These are phyloP conservation scores for mouse (Mus musculus) DNA, from an alignment of 2,113 vertebrate species.

Conservation along the genomic window DNA sequence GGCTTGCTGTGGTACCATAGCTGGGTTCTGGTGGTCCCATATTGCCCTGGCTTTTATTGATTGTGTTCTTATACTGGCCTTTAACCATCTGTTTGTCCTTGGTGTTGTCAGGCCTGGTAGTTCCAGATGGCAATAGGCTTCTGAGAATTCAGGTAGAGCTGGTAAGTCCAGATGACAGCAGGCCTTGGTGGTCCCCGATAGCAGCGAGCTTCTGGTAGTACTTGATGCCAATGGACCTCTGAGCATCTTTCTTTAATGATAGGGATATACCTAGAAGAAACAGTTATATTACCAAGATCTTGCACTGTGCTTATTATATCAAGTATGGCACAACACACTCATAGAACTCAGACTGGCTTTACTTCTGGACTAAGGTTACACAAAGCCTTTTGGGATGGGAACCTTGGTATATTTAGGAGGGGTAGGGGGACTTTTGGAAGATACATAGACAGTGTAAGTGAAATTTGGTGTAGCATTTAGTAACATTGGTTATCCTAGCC, in stretches of 20 bases:
- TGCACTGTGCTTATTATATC: constrained; percentile 11
- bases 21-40: no score
- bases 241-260: not conserved
- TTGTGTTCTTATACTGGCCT: no score
- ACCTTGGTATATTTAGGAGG: not conserved
- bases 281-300: not conserved
- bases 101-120: no score
- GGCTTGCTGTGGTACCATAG: no score
- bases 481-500: constrained; percentile 12
- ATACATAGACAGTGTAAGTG: not conserved
- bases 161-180: no score
- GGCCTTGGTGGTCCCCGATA: no score
- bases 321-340: not conserved
- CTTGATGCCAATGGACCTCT: no score
- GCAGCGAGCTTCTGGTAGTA: no score
- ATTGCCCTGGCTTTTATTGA: no score
- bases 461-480: constrained; percentile 16
- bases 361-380: not conserved
- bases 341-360: not conserved
- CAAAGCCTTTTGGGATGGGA: not conserved
- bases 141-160: no score
- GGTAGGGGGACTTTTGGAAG: not conserved
- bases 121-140: no score
- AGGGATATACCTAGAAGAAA: constrained; percentile 6
- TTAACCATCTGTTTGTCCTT: no score